These are phyloP conservation scores for Agrypnia vestita DNA, from an alignment of 1,140 invertebrate genomes.

Conservation along the genomic window DNA sequence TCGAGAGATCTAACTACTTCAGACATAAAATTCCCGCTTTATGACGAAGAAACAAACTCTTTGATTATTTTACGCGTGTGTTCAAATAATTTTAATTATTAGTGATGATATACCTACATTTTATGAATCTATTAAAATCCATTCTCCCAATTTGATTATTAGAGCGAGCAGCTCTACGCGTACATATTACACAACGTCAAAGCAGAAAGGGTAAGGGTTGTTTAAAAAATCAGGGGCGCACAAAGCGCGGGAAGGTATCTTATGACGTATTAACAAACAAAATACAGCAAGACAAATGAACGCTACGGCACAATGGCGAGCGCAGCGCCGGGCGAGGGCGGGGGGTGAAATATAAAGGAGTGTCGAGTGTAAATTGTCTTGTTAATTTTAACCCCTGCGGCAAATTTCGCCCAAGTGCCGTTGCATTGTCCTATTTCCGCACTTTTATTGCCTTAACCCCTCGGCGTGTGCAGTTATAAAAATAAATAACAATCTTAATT, in stretches of 20 bases:
- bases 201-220: slow-evolving; percentile 5
- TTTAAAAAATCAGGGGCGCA: slow-evolving; percentile 40
- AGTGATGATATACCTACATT: not conserved
- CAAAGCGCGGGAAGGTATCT: slow-evolving; percentile 43
- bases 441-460: slow-evolving; percentile 59
- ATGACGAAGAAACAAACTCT: too few relatives aligned
- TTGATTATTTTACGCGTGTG: too few relatives aligned
- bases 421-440: slow-evolving; percentile 61
- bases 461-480: not conserved
- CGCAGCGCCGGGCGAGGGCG: not conserved
- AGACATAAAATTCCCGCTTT: too few relatives aligned
- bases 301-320: slow-evolving; percentile 36
- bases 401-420: slow-evolving; percentile 61
- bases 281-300: slow-evolving; percentile 49
- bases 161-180: not conserved
- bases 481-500: not conserved
- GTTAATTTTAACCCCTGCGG: slow-evolving; percentile 61
- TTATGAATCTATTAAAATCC: not conserved
- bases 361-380: slow-evolving; percentile 62
- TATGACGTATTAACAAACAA: slow-evolving; percentile 53
- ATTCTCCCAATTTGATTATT: not conserved
- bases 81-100: too few relatives aligned
- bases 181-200: slow-evolving; percentile 1
- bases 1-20: too few relatives aligned
- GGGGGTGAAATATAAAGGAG: slow-evolving; percentile 58